Evolutionary conservation across 2,113 vertebrate genomes (phyloP), one percentile per base, ranked within the genome.

Genomic region (Butorides virescens): DNA sequence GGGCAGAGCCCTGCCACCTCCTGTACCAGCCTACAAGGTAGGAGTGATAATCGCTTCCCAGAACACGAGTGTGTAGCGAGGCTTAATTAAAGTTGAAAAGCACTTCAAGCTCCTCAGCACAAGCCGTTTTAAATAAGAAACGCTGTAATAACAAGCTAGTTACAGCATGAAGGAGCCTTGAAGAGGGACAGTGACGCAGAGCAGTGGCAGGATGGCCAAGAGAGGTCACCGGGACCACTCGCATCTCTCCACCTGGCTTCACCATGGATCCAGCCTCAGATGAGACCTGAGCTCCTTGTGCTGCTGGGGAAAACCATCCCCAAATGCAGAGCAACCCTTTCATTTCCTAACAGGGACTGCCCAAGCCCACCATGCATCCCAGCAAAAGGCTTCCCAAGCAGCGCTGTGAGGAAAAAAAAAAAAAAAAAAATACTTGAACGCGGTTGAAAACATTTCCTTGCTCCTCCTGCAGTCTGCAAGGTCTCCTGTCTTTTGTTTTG

Each of bases 381-480:
- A 71, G 42, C 42, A 36, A 61, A 81, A 78, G 30, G 8, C n/a
- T 87, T 75, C 63, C 29, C 23, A 39, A 58, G 80, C 42, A 90
- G 34, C 39, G 34, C 18, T 4, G 0, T 2, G 4, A 5, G 18
- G 23, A 5, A 2, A 14, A 58, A 70, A 44, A 44, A 44, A 44
- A 44, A 44, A 44, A 15, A 2, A 14, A 58, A 66, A 27, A 15
- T 37, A 65, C 66, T 15, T n/a, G 22, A 73, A 62, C 0, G 0
- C 17, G 66, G 39, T 14, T 58, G 74, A 73, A 82, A 78, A 53
- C 4, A 11, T 75, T 70, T 74, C 53, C 13, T 53, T 26, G 32
- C 7, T 2, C 1, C 12, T 84, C 17, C 46, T 42, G 34, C 0
- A 0, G 29, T 29, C 61, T n/a, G 26, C 1, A 3, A 78, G 30